A percentile compares a stretch with the other conserved stretches of the same genome.
Evolutionary conservation across 2,888 invertebrate genomes (phyloP).

Genomic region (Heliconius hortense): DNA sequence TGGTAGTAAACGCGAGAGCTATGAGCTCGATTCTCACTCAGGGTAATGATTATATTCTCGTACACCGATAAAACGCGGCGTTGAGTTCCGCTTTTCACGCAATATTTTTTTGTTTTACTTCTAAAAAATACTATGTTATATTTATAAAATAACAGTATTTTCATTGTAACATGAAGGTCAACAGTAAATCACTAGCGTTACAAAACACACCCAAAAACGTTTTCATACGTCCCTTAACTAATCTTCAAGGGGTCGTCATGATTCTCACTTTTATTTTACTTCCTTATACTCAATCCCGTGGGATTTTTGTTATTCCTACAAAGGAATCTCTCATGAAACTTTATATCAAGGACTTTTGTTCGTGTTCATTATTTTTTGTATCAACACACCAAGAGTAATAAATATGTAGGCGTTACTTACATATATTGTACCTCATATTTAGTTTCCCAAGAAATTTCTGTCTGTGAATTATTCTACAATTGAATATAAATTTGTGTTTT

Average conservation of each 20-base stretch:
- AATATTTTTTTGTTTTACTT: no score
- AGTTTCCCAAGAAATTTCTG: background rate
- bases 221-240: constrained; percentile 18
- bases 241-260: constrained; percentile 9
- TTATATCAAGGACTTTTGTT: constrained; percentile 12
- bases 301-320: constrained; percentile 7
- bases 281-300: background rate
- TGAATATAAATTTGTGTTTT: no score
- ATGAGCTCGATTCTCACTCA: no score
- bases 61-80: no score
- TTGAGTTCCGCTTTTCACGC: no score
- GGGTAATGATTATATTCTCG: no score
- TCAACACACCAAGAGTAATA: background rate
- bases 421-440: background rate
- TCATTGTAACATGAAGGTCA: background rate
- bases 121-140: no score
- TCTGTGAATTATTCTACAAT: background rate
- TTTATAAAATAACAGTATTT: no score
- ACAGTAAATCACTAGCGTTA: constrained; percentile 7
- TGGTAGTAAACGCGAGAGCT: no score
- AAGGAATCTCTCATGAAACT: constrained; percentile 1
- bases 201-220: background rate
- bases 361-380: constrained; percentile 4
- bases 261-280: constrained; percentile 20
- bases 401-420: background rate